phyloP scores from a whole-genome alignment of 2,888 invertebrate species.

The Trichogramma evanescens region DNA sequence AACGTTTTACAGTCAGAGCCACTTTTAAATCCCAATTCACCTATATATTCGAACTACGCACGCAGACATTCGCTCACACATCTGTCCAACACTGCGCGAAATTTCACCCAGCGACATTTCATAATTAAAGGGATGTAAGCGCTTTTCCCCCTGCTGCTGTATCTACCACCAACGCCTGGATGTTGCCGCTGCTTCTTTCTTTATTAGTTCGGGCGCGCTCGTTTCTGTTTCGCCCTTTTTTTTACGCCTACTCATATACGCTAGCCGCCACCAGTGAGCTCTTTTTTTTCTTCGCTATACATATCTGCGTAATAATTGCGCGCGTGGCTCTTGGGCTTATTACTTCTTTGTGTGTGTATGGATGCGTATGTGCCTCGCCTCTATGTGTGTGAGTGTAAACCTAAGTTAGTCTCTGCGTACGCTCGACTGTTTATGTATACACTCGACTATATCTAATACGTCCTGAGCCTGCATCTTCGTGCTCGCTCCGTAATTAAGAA shows the following conservation, averaged over 20 bases:
- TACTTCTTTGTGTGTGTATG: constrained; percentile 2
- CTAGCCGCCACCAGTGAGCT: background rate
- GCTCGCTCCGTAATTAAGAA: constrained; percentile 15
- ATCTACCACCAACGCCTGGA: no score
- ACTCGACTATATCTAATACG: no score
- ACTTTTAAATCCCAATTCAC: no score
- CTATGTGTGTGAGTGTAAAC: background rate
- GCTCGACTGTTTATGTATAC: no score
- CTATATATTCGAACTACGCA: background rate
- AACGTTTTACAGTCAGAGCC: no score
- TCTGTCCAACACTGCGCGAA: background rate
- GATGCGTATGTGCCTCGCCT: background rate
- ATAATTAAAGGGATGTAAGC: constrained; percentile 24
- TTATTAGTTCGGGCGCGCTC: constrained; percentile 8
- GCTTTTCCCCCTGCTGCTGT: constrained; percentile 13
- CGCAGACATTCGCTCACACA: constrained; percentile 2
- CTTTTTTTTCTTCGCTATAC: background rate
- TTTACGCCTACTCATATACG: background rate
- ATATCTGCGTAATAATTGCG: constrained; percentile 17
- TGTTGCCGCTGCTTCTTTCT: constrained; percentile 1
- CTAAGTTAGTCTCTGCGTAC: no score
- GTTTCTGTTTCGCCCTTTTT: background rate
- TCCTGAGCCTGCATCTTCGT: no score
- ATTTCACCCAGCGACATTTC: constrained; percentile 17
- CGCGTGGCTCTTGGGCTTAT: constrained; percentile 10